Evolutionary conservation across 2,797 vertebrate genomes (phyloP), one percentile per base, ranked within the genome.

Genomic region (Enteromius thamalakanensis): DNA sequence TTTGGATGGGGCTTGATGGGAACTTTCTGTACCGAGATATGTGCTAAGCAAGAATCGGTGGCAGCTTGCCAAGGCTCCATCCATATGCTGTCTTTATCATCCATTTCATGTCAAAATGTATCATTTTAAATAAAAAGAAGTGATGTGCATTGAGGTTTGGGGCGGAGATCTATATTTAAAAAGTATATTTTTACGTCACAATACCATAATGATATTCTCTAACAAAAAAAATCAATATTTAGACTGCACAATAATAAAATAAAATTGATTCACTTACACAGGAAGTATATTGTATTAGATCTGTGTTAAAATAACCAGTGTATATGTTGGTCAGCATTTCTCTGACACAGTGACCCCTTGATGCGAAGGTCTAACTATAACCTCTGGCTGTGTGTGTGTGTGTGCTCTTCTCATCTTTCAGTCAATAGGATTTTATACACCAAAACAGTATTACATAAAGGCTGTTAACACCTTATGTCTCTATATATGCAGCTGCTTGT

Each of bases 21-120:
- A 81, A 88, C 79, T 86, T 72, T 74, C 58, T 87, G 81, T 85
- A 79, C 79, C 8, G 60, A 32, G 79, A 84, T 72, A 86, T 42
- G 47, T 45, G 86, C 81, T 78, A 88, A 69, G 58, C 51, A 84
- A 72, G 47, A 79, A 76, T 42, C 47, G 5, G 10, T 83, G 77
- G 84, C 71, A 21, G 17, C 6, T 49, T 17, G 86, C 87, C 87
- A 87, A 65, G 9, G 49, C n/a, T n/a, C 21, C 19, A 87, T 85
- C 84, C 84, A 84, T 87, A 85, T 89, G 87, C 70, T 71, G 32
- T 67, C 55, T 82, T 86, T 82, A 75, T 78, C 49, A 77, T 76
- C 47, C 76, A 75, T 74, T 84, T 82, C 68, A 60, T 45, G 15
- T 68, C 23, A 76, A 67, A 74, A 67, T 76, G 12, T 34, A 55